These are phyloP conservation scores for Leptobrachium ailaonicum DNA, from an alignment of 2,113 vertebrate species.

Conservation along the genomic window DNA sequence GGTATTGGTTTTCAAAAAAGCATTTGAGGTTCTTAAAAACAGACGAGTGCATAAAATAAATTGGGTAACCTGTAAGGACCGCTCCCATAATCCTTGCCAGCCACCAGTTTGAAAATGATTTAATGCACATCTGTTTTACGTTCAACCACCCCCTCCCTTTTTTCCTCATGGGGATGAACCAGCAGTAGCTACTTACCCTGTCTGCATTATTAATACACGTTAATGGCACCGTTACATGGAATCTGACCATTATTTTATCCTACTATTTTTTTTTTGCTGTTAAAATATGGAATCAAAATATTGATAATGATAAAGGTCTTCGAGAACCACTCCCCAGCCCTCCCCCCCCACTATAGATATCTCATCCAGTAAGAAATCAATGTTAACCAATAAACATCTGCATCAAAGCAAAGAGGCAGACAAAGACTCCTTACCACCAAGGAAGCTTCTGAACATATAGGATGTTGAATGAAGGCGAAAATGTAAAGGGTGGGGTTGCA, in stretches of 20 bases:
- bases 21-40: constrained; percentile 59
- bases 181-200: constrained; percentile 74
- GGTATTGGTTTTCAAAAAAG: constrained; percentile 57
- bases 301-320: constrained; percentile 52
- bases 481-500: constrained; percentile 49
- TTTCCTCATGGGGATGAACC: constrained; percentile 55
- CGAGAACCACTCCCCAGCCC: constrained; percentile 37
- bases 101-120: constrained; percentile 71
- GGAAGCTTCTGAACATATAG: constrained; percentile 51
- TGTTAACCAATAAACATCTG: constrained; percentile 61
- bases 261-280: constrained; percentile 59
- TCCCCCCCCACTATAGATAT: constrained; percentile 55
- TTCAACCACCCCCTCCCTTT: constrained; percentile 54
- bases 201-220: constrained; percentile 84
- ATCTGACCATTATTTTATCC: constrained; percentile 61
- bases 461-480: constrained; percentile 46
- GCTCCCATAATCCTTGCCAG: constrained; percentile 65
- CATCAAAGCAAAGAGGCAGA: constrained; percentile 61
- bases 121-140: constrained; percentile 71
- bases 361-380: constrained; percentile 67
- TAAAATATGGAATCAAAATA: constrained; percentile 54
- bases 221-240: constrained; percentile 80
- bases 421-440: constrained; percentile 65
- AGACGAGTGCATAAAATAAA: constrained; percentile 66
- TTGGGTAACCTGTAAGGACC: constrained; percentile 65